Percentiles rank a stretch among this genome's conserved stretches.
Conservation (phyloP, 2,113 vertebrate species). For the Oryzias javanicus region DNA sequence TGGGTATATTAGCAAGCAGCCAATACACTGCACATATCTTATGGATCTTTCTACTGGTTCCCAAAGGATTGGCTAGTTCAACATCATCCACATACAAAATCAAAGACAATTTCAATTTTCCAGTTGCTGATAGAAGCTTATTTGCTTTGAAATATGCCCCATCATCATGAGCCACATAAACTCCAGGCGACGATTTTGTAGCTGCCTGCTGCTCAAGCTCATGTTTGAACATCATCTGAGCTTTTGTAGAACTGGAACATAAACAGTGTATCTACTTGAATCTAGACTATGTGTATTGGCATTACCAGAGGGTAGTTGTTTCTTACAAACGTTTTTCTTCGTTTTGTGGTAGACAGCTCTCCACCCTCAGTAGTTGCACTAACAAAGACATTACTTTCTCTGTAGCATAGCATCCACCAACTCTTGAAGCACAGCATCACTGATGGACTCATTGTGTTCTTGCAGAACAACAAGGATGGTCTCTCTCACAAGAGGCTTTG, state of each 20-base stretch:
- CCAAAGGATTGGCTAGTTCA: no score
- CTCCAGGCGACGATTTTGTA: background rate
- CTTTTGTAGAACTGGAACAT: background rate
- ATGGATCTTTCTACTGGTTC: conserved; percentile 22
- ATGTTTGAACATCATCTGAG: background rate
- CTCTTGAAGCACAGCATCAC: no score
- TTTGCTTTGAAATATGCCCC: conserved; percentile 1
- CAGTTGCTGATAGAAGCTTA: background rate
- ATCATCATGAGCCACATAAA: background rate
- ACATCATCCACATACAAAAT: background rate
- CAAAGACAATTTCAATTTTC: background rate
- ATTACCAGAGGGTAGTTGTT: background rate
- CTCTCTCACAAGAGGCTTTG: conserved; percentile 28
- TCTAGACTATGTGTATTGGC: background rate
- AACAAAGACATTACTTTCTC: background rate
- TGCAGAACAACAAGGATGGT: no score
- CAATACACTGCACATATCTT: conserved; percentile 37
- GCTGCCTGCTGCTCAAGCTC: background rate
- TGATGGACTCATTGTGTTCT: no score
- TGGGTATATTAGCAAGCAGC: conserved; percentile 39
- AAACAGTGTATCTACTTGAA: background rate
- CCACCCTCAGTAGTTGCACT: background rate
- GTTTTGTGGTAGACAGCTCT: background rate
- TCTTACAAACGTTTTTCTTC: conserved; percentile 1
- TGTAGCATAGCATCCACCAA: background rate